A percentile compares a stretch with the other conserved stretches of the same genome.
phyloP scores from a whole-genome alignment of 2,113 vertebrate species.

The Carettochelys insculpta region DNA sequence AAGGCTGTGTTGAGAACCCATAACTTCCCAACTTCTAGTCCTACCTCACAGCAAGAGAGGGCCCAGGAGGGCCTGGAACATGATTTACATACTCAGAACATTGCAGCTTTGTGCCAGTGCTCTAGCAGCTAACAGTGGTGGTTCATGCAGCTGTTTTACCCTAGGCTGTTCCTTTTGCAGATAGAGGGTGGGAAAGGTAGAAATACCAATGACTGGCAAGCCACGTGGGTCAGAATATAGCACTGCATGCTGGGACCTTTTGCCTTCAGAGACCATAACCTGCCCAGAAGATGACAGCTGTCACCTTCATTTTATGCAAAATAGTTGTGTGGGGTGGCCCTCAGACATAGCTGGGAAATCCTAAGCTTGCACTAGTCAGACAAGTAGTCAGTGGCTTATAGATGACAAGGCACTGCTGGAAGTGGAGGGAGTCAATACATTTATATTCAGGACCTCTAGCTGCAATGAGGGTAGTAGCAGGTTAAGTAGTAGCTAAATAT shows the following conservation, averaged over 20 bases:
- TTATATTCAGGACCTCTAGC: rapidly evolving
- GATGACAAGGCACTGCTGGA: neutral
- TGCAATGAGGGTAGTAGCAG: rapidly evolving
- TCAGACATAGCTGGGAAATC: neutral
- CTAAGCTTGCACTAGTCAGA: rapidly evolving
- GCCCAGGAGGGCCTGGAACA: neutral
- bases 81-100: neutral
- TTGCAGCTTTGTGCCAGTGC: neutral
- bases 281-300: neutral
- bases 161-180: rapidly evolving
- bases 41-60: neutral
- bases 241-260: neutral
- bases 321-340: neutral
- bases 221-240: neutral
- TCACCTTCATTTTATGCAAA: neutral
- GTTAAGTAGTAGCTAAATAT: neutral
- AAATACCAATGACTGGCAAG: neutral
- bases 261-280: rapidly evolving
- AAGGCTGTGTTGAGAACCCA: rapidly evolving
- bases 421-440: neutral
- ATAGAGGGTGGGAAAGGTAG: rapidly evolving
- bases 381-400: neutral
- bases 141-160: neutral
- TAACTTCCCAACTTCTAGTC: neutral
- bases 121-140: too few species aligned